Base-by-base conservation (phyloP, 2,797 vertebrate genomes). In the Antennarius maculatus region DNA sequence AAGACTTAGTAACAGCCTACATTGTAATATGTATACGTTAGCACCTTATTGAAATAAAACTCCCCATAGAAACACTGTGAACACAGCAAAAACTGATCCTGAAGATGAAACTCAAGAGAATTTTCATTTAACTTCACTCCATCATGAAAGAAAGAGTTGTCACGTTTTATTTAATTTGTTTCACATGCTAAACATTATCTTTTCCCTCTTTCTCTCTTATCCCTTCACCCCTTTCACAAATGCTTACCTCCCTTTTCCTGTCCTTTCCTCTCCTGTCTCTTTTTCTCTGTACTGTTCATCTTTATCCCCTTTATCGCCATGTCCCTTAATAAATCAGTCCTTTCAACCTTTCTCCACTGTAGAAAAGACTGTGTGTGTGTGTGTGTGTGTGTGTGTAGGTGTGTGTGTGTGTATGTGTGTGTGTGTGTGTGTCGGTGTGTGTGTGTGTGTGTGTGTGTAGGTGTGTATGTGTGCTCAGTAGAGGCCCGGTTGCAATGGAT, bases 401-500 rank as follows among this genome's bases (percentile, higher is more conserved):
- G 50, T 45, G 51, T 61, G 51, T 61, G 56, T 64, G 76, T 41
- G 43, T 69, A 63, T 75, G 64, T 65, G 51, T 69, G 46, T 37
- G 58, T 52, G 62, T 45, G 53, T 45, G 50, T 29, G 55, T 54
- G 66, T 48, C 47, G 15, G 23, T 28, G 23, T 23, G 49, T 13
- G 54, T 60, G 50, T 54, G 59, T 39, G 37, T 39, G 37, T 39
- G 7, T 10, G 9, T 8, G 7, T 39, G 2, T 23, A 23, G 23
- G 50, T 54, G 59, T 39, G 37, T 39, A 8, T 39, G 7, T 10
- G 9, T 8, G 7, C 37, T 39, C 82, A 81, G 46, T 69, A 46
- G 61, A 71, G 60, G 76, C 79, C 79, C 75, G 69, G 78, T 66
- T 64, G 73, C 65, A 79, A 87, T 89, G 87, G 46, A 88, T 89